phyloP scores from a whole-genome alignment of 2,888 invertebrate genomes.

The Ophion obscuratus region DNA sequence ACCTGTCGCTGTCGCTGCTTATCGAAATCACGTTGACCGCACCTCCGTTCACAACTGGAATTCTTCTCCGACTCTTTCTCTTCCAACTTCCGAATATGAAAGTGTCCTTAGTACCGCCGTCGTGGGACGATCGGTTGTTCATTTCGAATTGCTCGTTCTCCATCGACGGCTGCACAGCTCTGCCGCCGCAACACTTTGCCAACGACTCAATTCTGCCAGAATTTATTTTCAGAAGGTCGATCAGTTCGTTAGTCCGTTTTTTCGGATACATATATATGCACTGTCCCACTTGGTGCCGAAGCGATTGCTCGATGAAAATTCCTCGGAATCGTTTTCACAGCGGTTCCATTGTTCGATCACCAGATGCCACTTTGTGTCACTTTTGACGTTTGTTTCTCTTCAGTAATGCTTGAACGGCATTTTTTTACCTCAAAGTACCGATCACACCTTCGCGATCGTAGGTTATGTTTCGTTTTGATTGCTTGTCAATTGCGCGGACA shows the following conservation, averaged over 20 bases:
- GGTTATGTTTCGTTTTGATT: background rate
- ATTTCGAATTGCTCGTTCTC: slow-evolving; percentile 57
- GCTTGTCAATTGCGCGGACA: background rate
- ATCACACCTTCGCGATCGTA: background rate
- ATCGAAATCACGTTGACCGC: slow-evolving; percentile 28
- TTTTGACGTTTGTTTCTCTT: slow-evolving; percentile 19
- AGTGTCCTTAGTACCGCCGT: slow-evolving; percentile 35
- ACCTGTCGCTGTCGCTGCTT: slow-evolving; percentile 51
- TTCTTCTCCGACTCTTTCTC: slow-evolving; percentile 53
- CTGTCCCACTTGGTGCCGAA: slow-evolving; percentile 10
- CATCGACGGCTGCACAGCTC: slow-evolving; percentile 52
- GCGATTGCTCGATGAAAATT: background rate
- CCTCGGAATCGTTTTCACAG: background rate
- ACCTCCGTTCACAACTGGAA: slow-evolving; percentile 1
- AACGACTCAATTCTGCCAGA: slow-evolving; percentile 60
- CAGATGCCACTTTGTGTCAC: background rate
- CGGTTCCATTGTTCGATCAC: background rate
- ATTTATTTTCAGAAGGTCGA: slow-evolving; percentile 65
- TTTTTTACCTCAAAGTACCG: slow-evolving; percentile 1
- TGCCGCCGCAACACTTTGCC: slow-evolving; percentile 61
- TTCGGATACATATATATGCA: slow-evolving; percentile 44
- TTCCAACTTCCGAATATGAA: slow-evolving; percentile 66
- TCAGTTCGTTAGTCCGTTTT: slow-evolving; percentile 51
- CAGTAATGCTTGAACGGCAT: background rate
- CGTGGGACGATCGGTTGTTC: slow-evolving; percentile 33